A percentile compares a stretch with the other conserved stretches of the same genome.
phyloP scores from a whole-genome alignment of 2,113 vertebrate genomes.

The Pituophis catenifer region DNA sequence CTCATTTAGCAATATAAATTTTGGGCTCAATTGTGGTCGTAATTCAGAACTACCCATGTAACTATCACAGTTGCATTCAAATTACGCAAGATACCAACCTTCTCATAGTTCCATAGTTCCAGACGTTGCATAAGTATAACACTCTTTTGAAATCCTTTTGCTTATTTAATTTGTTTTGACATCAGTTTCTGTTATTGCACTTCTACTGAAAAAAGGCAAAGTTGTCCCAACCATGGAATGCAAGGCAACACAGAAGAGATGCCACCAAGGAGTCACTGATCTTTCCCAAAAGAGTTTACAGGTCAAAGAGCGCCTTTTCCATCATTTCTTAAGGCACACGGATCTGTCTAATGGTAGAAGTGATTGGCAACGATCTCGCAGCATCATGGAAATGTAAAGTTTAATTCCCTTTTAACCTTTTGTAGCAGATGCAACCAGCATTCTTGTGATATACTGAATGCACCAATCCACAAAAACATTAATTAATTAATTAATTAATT shows the following conservation, averaged over 20 bases:
- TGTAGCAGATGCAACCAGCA: background rate
- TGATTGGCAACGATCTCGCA: background rate
- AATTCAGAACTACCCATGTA: background rate
- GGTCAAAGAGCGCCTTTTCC: background rate
- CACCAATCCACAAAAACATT: background rate
- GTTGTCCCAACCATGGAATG: rapidly evolving
- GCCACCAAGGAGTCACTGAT: background rate
- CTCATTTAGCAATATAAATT: background rate
- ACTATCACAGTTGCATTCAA: background rate
- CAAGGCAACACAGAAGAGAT: background rate
- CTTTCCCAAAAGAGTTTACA: rapidly evolving
- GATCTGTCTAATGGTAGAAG: background rate
- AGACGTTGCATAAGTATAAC: background rate
- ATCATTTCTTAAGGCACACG: background rate
- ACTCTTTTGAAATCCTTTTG: background rate
- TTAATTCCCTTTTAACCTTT: background rate
- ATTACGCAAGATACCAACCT: background rate
- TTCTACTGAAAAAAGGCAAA: background rate
- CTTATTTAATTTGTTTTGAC: background rate
- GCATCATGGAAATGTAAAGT: background rate
- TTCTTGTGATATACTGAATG: background rate
- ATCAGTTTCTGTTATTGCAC: background rate
- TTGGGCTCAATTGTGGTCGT: background rate
- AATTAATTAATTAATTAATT: background rate
- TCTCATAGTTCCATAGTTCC: background rate